Percentiles rank a stretch among this genome's conserved stretches.
Evolutionary conservation across 2,888 invertebrate species (phyloP).

Genomic region (Stenichneumon culpator): DNA sequence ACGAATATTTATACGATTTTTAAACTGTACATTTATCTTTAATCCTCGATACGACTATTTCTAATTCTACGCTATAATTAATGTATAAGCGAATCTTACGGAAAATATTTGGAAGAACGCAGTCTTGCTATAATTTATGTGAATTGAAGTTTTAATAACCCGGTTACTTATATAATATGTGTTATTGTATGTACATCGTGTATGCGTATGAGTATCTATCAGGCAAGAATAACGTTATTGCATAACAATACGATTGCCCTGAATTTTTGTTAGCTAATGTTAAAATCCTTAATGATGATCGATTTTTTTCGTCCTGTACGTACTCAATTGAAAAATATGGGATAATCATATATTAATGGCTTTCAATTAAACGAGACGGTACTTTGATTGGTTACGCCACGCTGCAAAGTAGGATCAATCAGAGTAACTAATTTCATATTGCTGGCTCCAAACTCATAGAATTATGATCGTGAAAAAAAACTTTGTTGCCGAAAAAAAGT

Average conservation of each 20-base stretch:
- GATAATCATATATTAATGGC: not conserved
- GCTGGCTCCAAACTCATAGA: no score
- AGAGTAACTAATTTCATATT: not conserved
- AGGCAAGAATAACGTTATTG: conserved; percentile 10
- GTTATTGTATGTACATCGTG: not conserved
- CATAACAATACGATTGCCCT: conserved; percentile 2
- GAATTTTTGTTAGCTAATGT: not conserved
- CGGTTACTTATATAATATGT: not conserved
- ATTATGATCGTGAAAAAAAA: no score
- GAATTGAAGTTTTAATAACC: not conserved
- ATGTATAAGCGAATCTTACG: conserved; percentile 17
- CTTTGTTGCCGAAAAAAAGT: no score
- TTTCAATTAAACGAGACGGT: not conserved
- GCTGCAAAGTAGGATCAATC: not conserved
- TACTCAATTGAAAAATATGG: not conserved
- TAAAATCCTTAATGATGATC: not conserved
- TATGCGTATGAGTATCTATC: not conserved
- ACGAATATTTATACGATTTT: not conserved
- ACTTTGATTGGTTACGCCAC: not conserved
- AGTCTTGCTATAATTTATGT: not conserved
- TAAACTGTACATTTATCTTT: conserved; percentile 21
- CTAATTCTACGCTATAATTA: not conserved
- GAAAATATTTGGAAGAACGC: conserved; percentile 43
- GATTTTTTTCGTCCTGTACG: not conserved
- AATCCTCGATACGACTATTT: not conserved